Conservation (phyloP, 2,888 invertebrate genomes). For the Oscheius onirici region DNA sequence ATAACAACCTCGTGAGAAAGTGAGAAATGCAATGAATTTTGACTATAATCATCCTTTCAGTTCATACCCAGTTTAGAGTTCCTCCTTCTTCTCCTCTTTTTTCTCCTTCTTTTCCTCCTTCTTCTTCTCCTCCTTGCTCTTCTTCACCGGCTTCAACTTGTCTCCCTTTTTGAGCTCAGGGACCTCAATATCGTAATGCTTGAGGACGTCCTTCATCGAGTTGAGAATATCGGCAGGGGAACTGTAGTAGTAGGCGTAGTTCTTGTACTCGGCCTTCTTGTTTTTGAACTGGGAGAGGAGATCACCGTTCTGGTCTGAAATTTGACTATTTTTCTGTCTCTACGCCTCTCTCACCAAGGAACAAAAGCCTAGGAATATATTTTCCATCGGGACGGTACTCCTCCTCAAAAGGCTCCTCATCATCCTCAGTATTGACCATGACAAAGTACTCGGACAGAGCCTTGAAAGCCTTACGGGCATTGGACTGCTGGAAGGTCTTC, state of each 20-base stretch:
- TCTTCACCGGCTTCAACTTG: constrained; percentile 66
- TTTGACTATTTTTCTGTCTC: too few relatives aligned
- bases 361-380: constrained; percentile 69
- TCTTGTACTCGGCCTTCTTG: constrained; percentile 71
- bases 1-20: constrained; percentile 26
- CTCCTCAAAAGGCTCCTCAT: constrained; percentile 72
- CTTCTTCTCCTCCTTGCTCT: constrained; percentile 56
- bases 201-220: constrained; percentile 69
- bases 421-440: constrained; percentile 74
- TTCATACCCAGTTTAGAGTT: constrained; percentile 23
- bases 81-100: constrained; percentile 32
- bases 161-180: constrained; percentile 67
- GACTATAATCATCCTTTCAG: background rate
- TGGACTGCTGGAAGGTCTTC: constrained; percentile 70
- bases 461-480: constrained; percentile 71
- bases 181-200: constrained; percentile 65
- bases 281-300: constrained; percentile 67
- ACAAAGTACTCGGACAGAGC: constrained; percentile 72
- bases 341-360: constrained; percentile 53
- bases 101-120: constrained; percentile 28
- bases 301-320: constrained; percentile 68
- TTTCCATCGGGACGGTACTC: constrained; percentile 71
- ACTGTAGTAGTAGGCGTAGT: constrained; percentile 71
- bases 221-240: constrained; percentile 70
- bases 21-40: constrained; percentile 24